These are phyloP conservation scores for Casuarius casuarius DNA, from an alignment of 2,113 vertebrate genomes.

Conservation along the genomic window DNA sequence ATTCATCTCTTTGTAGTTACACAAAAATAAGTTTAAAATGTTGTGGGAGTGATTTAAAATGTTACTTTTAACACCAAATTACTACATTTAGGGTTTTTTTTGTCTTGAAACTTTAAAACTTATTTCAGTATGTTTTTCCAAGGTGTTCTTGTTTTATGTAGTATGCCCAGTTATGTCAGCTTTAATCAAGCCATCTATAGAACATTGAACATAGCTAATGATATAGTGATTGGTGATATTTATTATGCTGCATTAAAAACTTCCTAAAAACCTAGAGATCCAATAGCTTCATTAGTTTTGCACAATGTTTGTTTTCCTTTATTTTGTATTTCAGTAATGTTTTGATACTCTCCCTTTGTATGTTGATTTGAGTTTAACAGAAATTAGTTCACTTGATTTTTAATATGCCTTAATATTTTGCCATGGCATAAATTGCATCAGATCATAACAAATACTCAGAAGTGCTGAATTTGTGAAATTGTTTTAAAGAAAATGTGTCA, in stretches of 20 bases:
- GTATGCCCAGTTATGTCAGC: slow-evolving; percentile 24
- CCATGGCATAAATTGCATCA: not conserved
- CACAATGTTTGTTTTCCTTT: slow-evolving; percentile 42
- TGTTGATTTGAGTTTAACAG: not conserved
- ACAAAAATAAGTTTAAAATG: slow-evolving; percentile 1
- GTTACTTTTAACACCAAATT: slow-evolving; percentile 17
- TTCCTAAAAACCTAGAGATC: slow-evolving; percentile 52
- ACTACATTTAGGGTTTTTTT: slow-evolving; percentile 42
- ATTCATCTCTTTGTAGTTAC: slow-evolving; percentile 45
- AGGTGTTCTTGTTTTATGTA: slow-evolving; percentile 37
- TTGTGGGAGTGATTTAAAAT: not conserved
- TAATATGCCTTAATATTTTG: slow-evolving; percentile 4
- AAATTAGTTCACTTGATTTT: slow-evolving; percentile 1
- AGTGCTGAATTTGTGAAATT: slow-evolving; percentile 8
- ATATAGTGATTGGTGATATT: slow-evolving; percentile 47
- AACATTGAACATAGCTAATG: slow-evolving; percentile 59
- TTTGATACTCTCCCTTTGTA: not conserved
- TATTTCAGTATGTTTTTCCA: slow-evolving; percentile 42
- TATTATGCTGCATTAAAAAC: slow-evolving; percentile 66
- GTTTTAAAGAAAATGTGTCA: slow-evolving; percentile 1
- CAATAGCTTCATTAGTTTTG: slow-evolving; percentile 48
- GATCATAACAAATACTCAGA: not conserved
- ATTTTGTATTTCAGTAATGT: not conserved
- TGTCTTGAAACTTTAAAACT: slow-evolving; percentile 36
- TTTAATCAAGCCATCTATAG: slow-evolving; percentile 52